Evolutionary conservation across 2,888 invertebrate genomes (phyloP).

Genomic region (Lochmaea capreae): DNA sequence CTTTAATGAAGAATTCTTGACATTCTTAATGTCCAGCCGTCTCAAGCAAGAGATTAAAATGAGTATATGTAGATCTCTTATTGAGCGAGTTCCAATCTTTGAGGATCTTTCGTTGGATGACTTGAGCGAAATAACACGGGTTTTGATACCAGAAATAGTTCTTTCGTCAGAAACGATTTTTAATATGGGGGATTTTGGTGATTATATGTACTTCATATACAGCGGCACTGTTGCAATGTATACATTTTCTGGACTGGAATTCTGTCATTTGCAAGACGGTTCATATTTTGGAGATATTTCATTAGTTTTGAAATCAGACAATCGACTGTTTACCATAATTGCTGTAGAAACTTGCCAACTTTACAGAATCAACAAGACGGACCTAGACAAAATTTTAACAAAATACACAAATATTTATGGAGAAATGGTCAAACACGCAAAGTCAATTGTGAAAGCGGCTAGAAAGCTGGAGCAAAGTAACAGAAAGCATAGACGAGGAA

Average conservation of each 20-base stretch:
- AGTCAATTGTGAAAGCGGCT: neutral
- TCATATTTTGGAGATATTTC: slow-evolving; percentile 74
- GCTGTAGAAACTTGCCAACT: slow-evolving; percentile 72
- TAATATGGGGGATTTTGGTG: slow-evolving; percentile 70
- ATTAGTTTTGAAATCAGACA: slow-evolving; percentile 68
- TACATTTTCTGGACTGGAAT: slow-evolving; percentile 72
- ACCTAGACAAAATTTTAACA: slow-evolving; percentile 64
- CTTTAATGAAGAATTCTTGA: slow-evolving; percentile 62
- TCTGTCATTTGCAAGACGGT: slow-evolving; percentile 68
- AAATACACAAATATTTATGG: slow-evolving; percentile 27
- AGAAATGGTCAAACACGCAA: neutral
- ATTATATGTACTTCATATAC: slow-evolving; percentile 74
- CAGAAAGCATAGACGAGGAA: neutral
- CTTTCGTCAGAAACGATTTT: slow-evolving; percentile 72
- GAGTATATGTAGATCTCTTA: slow-evolving; percentile 69
- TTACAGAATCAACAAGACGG: slow-evolving; percentile 69
- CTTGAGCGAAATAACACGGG: slow-evolving; percentile 68
- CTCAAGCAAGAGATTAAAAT: slow-evolving; percentile 68
- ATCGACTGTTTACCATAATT: slow-evolving; percentile 70
- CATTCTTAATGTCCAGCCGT: slow-evolving; percentile 38
- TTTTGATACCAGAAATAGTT: slow-evolving; percentile 70
- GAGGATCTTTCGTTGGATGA: slow-evolving; percentile 65
- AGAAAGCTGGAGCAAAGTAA: neutral
- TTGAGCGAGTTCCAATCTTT: slow-evolving; percentile 70
- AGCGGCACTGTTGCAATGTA: slow-evolving; percentile 73